Evolutionary conservation across 2,797 vertebrate species (phyloP).

Genomic region (Pogoniulus pusillus): DNA sequence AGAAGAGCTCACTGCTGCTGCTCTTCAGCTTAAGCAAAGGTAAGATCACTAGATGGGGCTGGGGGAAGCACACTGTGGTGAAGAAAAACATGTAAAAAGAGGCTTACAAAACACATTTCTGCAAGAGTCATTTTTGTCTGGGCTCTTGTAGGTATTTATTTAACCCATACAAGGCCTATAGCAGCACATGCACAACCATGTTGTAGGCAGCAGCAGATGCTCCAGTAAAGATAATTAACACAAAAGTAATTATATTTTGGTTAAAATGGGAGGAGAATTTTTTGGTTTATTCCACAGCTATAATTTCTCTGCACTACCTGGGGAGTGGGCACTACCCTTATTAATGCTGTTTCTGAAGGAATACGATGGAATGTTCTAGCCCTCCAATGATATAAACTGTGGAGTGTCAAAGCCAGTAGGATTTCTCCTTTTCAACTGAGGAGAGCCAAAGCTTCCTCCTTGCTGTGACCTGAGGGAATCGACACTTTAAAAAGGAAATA

Average conservation of each 20-base stretch:
- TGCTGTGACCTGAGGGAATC: neutral
- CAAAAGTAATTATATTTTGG: neutral
- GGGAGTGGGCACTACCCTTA: neutral
- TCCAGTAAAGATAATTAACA: neutral
- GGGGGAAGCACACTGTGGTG: neutral
- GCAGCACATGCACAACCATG: neutral
- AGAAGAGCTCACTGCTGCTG: neutral
- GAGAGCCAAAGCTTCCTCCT: neutral
- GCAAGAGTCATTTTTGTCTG: neutral
- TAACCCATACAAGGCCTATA: neutral
- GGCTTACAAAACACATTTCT: neutral
- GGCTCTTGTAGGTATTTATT: constrained; percentile 11
- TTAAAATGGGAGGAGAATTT: neutral
- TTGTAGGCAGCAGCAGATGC: neutral
- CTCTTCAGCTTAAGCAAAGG: neutral
- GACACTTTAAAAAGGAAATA: neutral
- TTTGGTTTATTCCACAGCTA: neutral
- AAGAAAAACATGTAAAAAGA: neutral
- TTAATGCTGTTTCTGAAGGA: neutral
- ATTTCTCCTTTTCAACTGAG: neutral
- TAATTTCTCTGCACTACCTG: neutral
- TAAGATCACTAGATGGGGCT: neutral
- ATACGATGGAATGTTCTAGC: neutral
- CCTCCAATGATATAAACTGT: neutral
- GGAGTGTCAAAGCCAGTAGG: neutral